These are phyloP conservation scores for Polyergus mexicanus DNA, from an alignment of 1,140 invertebrate genomes.

Conservation along the genomic window DNA sequence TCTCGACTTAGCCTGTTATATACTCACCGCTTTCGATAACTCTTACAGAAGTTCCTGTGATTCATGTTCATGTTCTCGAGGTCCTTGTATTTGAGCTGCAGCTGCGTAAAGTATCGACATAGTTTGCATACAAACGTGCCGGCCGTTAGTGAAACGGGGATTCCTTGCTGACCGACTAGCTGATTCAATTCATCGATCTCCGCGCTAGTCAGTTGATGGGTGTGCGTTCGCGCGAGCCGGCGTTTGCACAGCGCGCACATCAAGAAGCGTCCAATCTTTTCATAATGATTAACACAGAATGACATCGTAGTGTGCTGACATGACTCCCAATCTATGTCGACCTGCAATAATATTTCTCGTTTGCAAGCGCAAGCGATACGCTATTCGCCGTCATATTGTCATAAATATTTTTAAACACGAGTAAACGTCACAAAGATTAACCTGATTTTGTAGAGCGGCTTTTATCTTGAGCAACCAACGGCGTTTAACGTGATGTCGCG, in stretches of 20 bases:
- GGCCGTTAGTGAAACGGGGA: slow-evolving; percentile 89
- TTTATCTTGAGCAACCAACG: slow-evolving; percentile 93
- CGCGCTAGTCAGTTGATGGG: slow-evolving; percentile 88
- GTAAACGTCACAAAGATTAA: slow-evolving; percentile 78
- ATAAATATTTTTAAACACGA: slow-evolving; percentile 12
- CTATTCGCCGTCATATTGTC: background rate
- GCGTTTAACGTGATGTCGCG: slow-evolving; percentile 90
- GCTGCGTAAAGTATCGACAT: slow-evolving; percentile 91
- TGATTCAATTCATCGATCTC: slow-evolving; percentile 90
- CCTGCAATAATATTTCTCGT: slow-evolving; percentile 68
- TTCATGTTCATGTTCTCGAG: slow-evolving; percentile 86
- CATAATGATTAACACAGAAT: slow-evolving; percentile 86
- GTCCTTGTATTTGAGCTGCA: slow-evolving; percentile 89
- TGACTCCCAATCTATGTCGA: slow-evolving; percentile 85
- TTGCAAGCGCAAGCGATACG: background rate
- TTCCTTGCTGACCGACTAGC: slow-evolving; percentile 88
- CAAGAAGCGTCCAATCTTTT: slow-evolving; percentile 89
- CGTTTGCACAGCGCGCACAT: slow-evolving; percentile 92
- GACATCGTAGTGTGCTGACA: slow-evolving; percentile 85
- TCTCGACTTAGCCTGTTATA: background rate
- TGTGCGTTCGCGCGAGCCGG: slow-evolving; percentile 90
- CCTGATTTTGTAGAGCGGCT: slow-evolving; percentile 90
- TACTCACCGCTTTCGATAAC: slow-evolving; percentile 90
- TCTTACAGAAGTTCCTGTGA: slow-evolving; percentile 88
- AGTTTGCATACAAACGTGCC: slow-evolving; percentile 91